Evolutionary conservation across 2,888 invertebrate species (phyloP), one percentile per base, ranked within the genome.

Genomic region (Zelleria hepariella): DNA sequence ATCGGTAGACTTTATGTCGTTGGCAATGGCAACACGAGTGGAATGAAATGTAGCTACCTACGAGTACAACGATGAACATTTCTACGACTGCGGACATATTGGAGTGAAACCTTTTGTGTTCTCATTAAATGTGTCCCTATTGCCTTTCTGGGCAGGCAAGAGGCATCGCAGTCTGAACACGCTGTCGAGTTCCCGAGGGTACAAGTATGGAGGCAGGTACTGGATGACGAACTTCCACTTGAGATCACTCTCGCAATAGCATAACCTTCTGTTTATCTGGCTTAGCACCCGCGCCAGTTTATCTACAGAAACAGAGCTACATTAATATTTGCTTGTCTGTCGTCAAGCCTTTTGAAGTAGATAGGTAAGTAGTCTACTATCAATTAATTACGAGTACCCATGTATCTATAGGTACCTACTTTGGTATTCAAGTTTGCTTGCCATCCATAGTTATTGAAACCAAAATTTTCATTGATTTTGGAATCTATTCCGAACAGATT

Each of bases 91-190:
- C 81, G 65, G 64, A 73, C 68, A 77, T 80, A 84, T 82, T 82
- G 69, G 68, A 68, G 63, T 67, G 87, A 86, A 87, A 87, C 88
- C 87, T 86, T 79, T 77, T 62, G 85, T 85, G 77, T 86, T 86
- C 74, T 86, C 86, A 86, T 87, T 80, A 79, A 82, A 86, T 69
- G 63, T 71, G 64, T 76, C 68, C 66, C 64, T 73, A 69, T 77
- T 79, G 59, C 70, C 68, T 62, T 26, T 27, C 55, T 59, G 62
- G 51, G 69, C 72, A 57, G 66, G 68, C 57, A 69, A 64, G 64
- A 69, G 71, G 75, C 82, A 81, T 59, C 68, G 71, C 48, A 75
- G 69, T 62, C 68, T 62, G 61, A 71, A 75, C 24, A 68, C 65
- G 24, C 59, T 67, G 51, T 80, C 78, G 59, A 79, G 68, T 71